phyloP scores from a whole-genome alignment of 2,888 invertebrate genomes.

The Lasioglossum malachurum region DNA sequence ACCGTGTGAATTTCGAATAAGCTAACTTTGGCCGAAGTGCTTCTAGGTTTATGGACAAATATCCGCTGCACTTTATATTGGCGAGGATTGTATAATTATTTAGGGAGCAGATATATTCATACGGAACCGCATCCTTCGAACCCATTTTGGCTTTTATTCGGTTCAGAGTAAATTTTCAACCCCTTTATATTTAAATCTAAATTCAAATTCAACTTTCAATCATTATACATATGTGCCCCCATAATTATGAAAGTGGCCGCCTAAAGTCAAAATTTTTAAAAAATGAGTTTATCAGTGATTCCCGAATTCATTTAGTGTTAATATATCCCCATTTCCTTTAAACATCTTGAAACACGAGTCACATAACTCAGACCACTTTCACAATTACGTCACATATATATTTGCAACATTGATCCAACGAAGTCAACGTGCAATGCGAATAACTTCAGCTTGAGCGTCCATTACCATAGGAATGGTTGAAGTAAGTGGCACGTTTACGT shows the following conservation, averaged over 20 bases:
- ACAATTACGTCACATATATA: neutral
- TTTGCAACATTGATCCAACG: neutral
- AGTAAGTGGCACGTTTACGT: neutral
- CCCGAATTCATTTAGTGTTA: too few species aligned
- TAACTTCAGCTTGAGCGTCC: neutral
- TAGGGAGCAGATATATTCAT: neutral
- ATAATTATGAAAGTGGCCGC: too few species aligned
- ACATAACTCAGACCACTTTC: too few species aligned
- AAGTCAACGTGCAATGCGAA: neutral
- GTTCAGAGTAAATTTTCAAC: too few species aligned
- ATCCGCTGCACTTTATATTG: neutral
- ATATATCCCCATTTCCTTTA: too few species aligned
- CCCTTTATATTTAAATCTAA: too few species aligned
- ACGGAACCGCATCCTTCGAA: neutral
- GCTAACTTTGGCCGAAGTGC: neutral
- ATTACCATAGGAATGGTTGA: conserved; percentile 6
- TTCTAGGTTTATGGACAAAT: conserved; percentile 1
- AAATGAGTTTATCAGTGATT: too few species aligned
- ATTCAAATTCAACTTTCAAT: too few species aligned
- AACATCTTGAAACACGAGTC: too few species aligned
- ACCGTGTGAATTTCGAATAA: neutral
- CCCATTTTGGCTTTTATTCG: neutral
- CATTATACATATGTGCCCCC: too few species aligned
- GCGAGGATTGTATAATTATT: neutral
- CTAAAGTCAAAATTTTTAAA: too few species aligned